Conservation (phyloP, 2,888 invertebrate species). For the Callimorpha dominula region DNA sequence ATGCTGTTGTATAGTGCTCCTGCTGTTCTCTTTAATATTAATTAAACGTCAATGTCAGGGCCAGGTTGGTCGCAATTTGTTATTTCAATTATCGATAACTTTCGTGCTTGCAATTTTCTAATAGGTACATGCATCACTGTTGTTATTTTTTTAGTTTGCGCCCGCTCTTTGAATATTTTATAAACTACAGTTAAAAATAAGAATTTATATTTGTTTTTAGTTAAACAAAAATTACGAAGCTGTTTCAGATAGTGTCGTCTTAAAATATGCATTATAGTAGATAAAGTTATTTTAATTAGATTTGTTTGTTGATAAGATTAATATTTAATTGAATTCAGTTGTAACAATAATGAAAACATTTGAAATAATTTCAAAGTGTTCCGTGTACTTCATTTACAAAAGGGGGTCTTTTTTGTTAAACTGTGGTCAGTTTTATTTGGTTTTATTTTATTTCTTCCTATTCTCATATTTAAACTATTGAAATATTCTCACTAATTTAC, state of each 20-base stretch:
- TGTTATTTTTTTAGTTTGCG: constrained; percentile 55
- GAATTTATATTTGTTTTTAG: neutral
- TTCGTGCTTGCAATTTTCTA: constrained; percentile 71
- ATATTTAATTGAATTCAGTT: too few relatives aligned
- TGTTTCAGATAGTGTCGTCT: neutral
- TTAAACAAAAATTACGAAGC: neutral
- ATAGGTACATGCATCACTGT: constrained; percentile 64
- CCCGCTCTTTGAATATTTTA: constrained; percentile 38
- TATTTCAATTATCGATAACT: constrained; percentile 81
- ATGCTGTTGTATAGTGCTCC: constrained; percentile 26
- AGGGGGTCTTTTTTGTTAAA: too few relatives aligned
- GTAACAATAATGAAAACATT: too few relatives aligned
- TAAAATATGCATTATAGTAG: neutral
- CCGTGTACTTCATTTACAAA: too few relatives aligned
- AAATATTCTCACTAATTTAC: too few relatives aligned
- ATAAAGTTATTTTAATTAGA: too few relatives aligned
- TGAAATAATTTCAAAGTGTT: too few relatives aligned
- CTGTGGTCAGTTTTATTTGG: too few relatives aligned
- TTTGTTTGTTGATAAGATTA: too few relatives aligned
- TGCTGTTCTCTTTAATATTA: constrained; percentile 76
- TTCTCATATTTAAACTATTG: too few relatives aligned
- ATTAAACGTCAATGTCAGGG: constrained; percentile 83
- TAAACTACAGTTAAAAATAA: neutral
- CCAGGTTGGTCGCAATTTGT: constrained; percentile 73
- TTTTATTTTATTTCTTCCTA: too few relatives aligned